phyloP scores from a whole-genome alignment of 92 coral and sea anemone genomes.

The Metridium senile region DNA sequence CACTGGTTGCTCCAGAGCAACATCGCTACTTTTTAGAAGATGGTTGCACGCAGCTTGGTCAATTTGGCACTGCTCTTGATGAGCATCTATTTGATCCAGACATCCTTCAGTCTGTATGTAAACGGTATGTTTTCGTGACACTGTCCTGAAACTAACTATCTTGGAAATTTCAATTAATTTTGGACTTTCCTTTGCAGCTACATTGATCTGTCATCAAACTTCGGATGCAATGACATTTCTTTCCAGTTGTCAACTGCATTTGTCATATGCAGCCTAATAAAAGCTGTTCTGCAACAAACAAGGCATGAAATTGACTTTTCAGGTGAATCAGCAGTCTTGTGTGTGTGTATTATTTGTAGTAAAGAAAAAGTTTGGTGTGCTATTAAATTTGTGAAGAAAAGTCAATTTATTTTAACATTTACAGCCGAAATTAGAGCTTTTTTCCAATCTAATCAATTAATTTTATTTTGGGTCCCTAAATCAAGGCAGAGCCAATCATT shows the following conservation, averaged over 20 bases:
- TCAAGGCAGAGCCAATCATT: too few species aligned
- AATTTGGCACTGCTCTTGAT: background rate
- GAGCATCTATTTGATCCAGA: background rate
- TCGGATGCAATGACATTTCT: background rate
- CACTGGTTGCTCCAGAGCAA: background rate
- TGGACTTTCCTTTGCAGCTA: background rate
- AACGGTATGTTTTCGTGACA: background rate
- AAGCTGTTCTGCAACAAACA: background rate
- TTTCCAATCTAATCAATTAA: too few species aligned
- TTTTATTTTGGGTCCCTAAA: too few species aligned
- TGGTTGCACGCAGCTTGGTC: background rate
- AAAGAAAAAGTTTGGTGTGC: background rate
- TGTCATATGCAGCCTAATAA: background rate
- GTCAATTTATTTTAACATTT: background rate
- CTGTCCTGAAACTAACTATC: background rate
- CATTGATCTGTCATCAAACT: background rate
- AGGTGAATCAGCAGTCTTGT: background rate
- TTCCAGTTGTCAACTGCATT: slow-evolving; percentile 4
- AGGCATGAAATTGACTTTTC: background rate
- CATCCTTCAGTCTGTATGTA: background rate
- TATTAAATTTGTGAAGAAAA: background rate
- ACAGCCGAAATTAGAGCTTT: too few species aligned
- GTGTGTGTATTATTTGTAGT: background rate
- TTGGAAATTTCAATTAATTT: background rate
- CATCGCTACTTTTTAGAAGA: background rate